A percentile compares a stretch with the other conserved stretches of the same genome.
Evolutionary conservation across 2,888 invertebrate genomes (phyloP).

Genomic region (Pollenia angustigena): DNA sequence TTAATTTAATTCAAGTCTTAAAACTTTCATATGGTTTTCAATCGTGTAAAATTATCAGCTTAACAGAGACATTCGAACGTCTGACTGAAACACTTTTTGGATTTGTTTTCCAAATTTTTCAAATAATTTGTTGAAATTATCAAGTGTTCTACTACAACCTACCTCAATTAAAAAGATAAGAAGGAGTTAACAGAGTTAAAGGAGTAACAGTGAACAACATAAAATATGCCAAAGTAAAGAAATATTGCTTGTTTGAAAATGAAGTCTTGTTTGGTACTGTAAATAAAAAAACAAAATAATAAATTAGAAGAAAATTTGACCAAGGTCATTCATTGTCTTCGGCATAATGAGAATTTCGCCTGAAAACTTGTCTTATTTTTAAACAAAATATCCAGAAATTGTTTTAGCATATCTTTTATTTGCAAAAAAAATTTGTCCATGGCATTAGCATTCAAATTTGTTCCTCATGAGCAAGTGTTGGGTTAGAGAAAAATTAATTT

Average conservation of each 20-base stretch:
- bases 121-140: not conserved
- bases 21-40: not conserved
- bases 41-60: not conserved
- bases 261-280: not conserved
- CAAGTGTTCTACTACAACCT: not conserved
- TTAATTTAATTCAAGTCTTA: not conserved
- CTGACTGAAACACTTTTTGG: not conserved
- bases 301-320: not conserved
- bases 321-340: not conserved
- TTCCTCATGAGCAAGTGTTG: not conserved
- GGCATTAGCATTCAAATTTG: constrained; percentile 1
- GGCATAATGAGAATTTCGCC: not conserved
- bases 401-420: not conserved
- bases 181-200: not conserved
- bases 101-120: not conserved
- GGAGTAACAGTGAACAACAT: not conserved
- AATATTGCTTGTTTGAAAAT: not conserved
- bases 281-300: constrained; percentile 1
- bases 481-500: not conserved
- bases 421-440: not conserved
- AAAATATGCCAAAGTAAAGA: not conserved
- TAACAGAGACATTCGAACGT: no score
- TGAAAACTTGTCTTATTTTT: not conserved
- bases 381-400: not conserved
- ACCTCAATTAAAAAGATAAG: not conserved